phyloP scores from a whole-genome alignment of 2,113 vertebrate species.

The Okapia johnstoni region DNA sequence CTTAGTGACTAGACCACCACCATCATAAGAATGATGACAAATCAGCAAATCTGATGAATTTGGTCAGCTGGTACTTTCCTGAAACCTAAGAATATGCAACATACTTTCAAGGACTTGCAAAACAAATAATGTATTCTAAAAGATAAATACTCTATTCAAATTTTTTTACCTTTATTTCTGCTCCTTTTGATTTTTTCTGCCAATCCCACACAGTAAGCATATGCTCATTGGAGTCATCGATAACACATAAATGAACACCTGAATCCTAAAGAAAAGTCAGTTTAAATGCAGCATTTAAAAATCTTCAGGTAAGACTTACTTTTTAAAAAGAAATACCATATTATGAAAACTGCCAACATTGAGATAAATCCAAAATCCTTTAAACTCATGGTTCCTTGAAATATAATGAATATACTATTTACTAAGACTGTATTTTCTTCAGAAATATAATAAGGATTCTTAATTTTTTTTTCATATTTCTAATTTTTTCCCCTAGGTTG shows the following conservation, averaged over 20 bases:
- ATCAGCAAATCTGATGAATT: not conserved
- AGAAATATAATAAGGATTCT: not conserved
- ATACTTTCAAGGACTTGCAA: not conserved
- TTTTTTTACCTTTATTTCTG: constrained; percentile 94
- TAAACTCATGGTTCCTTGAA: not conserved
- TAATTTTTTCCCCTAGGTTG: not conserved
- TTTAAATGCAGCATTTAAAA: constrained; percentile 7
- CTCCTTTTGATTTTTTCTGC: constrained; percentile 95
- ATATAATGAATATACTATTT: not conserved
- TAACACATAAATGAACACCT: constrained; percentile 93
- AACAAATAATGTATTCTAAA: not conserved
- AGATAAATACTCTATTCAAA: not conserved
- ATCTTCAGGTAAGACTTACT: not conserved
- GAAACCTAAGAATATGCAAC: not conserved
- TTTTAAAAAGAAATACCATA: constrained; percentile 4
- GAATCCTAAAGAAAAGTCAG: constrained; percentile 86
- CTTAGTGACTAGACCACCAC: not conserved
- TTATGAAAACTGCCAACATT: constrained; percentile 9
- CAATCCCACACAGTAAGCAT: constrained; percentile 99
- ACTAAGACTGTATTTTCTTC: not conserved
- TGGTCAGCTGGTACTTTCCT: not conserved
- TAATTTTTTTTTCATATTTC: not conserved
- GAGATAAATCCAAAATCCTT: constrained; percentile 26
- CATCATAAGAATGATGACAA: not conserved
- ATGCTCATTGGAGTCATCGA: constrained; percentile 98